Evolutionary conservation across 2,888 invertebrate species (phyloP), one percentile per base, ranked within the genome.

Genomic region (Drosophila atripex): DNA sequence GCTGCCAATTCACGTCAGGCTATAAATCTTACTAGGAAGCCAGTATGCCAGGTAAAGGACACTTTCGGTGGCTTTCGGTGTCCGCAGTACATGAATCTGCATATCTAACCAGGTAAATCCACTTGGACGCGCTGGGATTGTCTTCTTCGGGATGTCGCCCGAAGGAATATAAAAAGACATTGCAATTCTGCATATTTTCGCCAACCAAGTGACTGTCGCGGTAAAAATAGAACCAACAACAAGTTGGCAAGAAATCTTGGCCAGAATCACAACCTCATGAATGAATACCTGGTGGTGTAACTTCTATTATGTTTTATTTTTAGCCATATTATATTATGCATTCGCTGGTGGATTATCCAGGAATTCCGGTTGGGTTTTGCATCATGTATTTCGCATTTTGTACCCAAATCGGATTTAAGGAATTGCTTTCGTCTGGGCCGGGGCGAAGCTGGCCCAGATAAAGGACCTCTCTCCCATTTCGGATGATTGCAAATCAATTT

Each of bases 61-160:
- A 54, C 72, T 66, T n/a, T n/a, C n/a, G n/a, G n/a, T 70, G 63
- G 54, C 75, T 68, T 70, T 52, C 23, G 58, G 38, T 58, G 69
- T 51, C 50, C 71, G 63, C 60, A 69, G 32, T 9, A 12, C 21
- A 55, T 54, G 68, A 57, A 82, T 82, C 85, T 85, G 79, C 82
- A 80, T 80, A 74, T 66, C 51, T 64, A 75, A 59, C 50, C 49
- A 43, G 58, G 57, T 59, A 71, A 71, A 78, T 72, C 60, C 72
- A 77, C 77, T 57, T 53, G 53, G 55, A 46, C 32, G 32, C 47
- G 45, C 59, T 65, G 39, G 14, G 68, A 71, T 60, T 71, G 55
- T 58, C 61, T 57, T 64, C 57, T 51, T 51, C 57, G 41, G 25
- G 50, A 59, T 56, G 59, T 52, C 47, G 25, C 60, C 12, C 7